Evolutionary conservation across 1,140 invertebrate species (phyloP).

Genomic region (Trichomalopsis sarcophagae): DNA sequence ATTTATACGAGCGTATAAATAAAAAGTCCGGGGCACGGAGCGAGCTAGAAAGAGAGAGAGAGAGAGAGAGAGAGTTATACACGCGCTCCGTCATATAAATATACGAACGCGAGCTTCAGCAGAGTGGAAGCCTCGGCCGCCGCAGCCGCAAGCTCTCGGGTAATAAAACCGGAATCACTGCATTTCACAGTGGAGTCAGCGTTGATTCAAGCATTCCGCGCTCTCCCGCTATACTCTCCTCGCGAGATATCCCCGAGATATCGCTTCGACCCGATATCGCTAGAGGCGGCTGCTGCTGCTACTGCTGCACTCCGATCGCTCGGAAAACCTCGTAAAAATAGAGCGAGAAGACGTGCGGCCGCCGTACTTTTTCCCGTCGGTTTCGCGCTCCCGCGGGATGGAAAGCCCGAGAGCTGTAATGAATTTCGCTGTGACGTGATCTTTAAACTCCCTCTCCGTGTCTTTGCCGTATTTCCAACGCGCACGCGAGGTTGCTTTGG

Average conservation of each 20-base stretch:
- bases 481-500: too few relatives aligned
- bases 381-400: slow-evolving; percentile 25
- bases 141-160: not conserved
- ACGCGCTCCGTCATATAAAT: slow-evolving; percentile 1
- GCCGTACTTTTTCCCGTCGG: slow-evolving; percentile 41
- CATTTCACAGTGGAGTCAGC: slow-evolving; percentile 36
- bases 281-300: not conserved
- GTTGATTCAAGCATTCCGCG: slow-evolving; percentile 28
- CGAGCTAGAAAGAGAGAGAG: too few relatives aligned
- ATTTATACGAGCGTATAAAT: slow-evolving; percentile 25
- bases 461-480: too few relatives aligned
- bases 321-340: slow-evolving; percentile 50
- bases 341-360: not conserved
- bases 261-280: not conserved
- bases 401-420: slow-evolving; percentile 1
- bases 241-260: not conserved
- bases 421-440: not conserved
- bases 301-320: slow-evolving; percentile 23
- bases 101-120: slow-evolving; percentile 2
- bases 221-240: not conserved
- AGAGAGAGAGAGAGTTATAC: not conserved
- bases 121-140: not conserved
- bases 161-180: slow-evolving; percentile 43
- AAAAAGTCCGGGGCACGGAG: not conserved
- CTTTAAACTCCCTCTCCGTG: not conserved